Evolutionary conservation across 2,113 vertebrate genomes (phyloP).

Genomic region (Sminthopsis crassicaudata): DNA sequence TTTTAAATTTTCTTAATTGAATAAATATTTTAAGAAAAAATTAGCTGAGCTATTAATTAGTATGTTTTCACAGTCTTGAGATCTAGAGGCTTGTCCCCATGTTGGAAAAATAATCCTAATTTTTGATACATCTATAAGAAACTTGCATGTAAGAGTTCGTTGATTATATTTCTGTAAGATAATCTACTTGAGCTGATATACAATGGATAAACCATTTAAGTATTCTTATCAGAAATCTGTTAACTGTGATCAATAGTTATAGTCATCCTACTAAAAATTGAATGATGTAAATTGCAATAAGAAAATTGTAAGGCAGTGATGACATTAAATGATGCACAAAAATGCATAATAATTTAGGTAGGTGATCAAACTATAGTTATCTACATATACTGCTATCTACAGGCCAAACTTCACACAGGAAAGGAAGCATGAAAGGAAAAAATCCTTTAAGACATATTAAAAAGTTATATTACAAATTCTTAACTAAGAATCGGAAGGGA

Average conservation of each 20-base stretch:
- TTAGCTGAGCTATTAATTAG: background rate
- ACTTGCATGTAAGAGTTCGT: conserved; percentile 65
- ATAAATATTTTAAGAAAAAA: background rate
- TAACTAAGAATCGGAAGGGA: background rate
- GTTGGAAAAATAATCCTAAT: background rate
- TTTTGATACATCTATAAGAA: conserved; percentile 75
- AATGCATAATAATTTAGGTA: background rate
- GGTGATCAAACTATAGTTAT: background rate
- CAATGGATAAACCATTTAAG: conserved; percentile 80
- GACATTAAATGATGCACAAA: conserved; percentile 5
- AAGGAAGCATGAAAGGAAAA: background rate
- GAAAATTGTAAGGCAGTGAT: conserved; percentile 18
- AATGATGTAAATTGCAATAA: conserved; percentile 63
- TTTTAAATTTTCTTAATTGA: conserved; percentile 13
- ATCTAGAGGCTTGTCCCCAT: background rate
- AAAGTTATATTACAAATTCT: background rate
- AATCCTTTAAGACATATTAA: background rate
- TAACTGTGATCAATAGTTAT: conserved; percentile 70
- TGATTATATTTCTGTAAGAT: conserved; percentile 77
- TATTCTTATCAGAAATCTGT: conserved; percentile 76
- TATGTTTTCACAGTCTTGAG: conserved; percentile 2
- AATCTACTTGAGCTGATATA: conserved; percentile 73
- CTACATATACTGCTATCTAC: background rate
- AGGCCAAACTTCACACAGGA: conserved; percentile 5
- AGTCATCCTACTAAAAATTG: conserved; percentile 58